Base-by-base conservation (phyloP, 2,113 vertebrate genomes). In the Lamprotornis superbus region DNA sequence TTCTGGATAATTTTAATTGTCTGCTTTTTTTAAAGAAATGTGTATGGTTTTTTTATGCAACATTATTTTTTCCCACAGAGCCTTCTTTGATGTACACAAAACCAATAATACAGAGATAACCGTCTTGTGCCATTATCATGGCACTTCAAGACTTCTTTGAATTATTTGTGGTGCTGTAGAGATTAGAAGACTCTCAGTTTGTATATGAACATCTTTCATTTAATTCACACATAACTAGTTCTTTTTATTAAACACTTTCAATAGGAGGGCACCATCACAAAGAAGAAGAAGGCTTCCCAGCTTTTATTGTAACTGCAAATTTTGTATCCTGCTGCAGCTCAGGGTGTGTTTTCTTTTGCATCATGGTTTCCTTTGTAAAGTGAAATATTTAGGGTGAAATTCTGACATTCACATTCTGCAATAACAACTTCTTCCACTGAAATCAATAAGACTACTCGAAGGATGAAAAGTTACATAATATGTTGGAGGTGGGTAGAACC, bases 61-160 rank as follows among this genome's bases (percentile, higher is more conserved):
- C 37, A 25, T 83, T 85, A 73, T 85, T 81, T 92, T 91, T 88
- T 90, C n/a, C 57, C 24, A 39, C 64, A 83, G 68, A 82, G 30
- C 11, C 3, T 68, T 73, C 76, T 97, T 96, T 97, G 90, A 96
- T 80, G 84, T 85, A n/a, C 49, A 81, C 52, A 87, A 88, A 94
- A 57, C 21, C 57, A 94, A 64, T 92, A 79, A 92, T 46, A 74
- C 11, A 78, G 30, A 94, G 93, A 97, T 96, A 95, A 30, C 35
- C 53, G 94, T 96, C 96, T 82, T 65, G 46, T 60, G 55, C 83
- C 77, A 63, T 93, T 93, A 80, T 85, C 3, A 2, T 67, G 83
- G 63, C 70, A 85, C 78, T 97, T 95, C 73, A 83, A 94, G 53
- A 53, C 23, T 89, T 83, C 91, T 95, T 93, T 94, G 93, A 95